phyloP scores from a whole-genome alignment of 35 echinoderm and acorn worm species.

The Stichopus chloronotus region DNA sequence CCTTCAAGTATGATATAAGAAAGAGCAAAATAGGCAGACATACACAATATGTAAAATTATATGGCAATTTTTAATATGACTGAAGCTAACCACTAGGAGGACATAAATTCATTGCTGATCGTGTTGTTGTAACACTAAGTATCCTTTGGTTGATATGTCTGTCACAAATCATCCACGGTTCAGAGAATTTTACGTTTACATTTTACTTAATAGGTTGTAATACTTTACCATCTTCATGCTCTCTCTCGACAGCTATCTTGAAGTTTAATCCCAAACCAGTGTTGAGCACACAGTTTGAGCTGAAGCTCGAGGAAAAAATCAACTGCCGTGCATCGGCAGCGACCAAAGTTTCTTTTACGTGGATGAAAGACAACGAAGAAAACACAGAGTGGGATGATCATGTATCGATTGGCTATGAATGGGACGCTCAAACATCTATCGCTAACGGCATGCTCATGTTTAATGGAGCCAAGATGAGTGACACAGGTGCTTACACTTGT shows the following conservation, averaged over 20 bases:
- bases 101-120: too few species aligned
- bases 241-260: slow-evolving; percentile 61
- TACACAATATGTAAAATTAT: too few species aligned
- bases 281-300: slow-evolving; percentile 58
- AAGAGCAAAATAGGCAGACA: too few species aligned
- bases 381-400: slow-evolving; percentile 52
- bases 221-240: neutral
- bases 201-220: too few species aligned
- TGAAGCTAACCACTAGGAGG: too few species aligned
- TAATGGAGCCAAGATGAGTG: slow-evolving; percentile 65
- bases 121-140: too few species aligned
- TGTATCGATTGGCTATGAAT: slow-evolving; percentile 25
- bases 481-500: slow-evolving; percentile 83
- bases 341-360: slow-evolving; percentile 37
- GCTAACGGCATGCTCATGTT: slow-evolving; percentile 69
- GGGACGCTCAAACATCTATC: slow-evolving; percentile 56
- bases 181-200: too few species aligned
- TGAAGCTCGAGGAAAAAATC: slow-evolving; percentile 39
- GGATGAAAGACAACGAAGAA: slow-evolving; percentile 56
- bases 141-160: too few species aligned
- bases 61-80: too few species aligned
- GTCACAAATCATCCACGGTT: too few species aligned
- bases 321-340: slow-evolving; percentile 72
- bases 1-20: too few species aligned
- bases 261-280: slow-evolving; percentile 77